phyloP scores from a whole-genome alignment of 2,888 invertebrate genomes.

The Iselma pallidipennis region DNA sequence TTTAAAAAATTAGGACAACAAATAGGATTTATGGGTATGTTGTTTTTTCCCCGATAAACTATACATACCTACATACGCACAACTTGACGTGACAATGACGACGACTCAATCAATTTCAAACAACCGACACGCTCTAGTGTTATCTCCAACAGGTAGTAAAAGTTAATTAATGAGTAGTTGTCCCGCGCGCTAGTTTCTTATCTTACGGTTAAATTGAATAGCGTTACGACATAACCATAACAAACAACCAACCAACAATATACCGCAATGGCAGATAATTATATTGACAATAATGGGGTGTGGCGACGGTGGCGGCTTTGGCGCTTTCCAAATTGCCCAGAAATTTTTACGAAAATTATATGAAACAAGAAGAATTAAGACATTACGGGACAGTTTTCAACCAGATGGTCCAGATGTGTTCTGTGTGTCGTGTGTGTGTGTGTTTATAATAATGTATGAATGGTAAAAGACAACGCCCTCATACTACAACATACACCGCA shows the following conservation, averaged over 20 bases:
- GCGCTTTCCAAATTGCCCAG: neutral
- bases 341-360: no score
- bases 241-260: neutral
- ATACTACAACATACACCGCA: neutral
- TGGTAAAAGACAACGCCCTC: no score
- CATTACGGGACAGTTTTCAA: no score
- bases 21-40: no score
- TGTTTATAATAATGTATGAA: no score
- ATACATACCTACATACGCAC: no score
- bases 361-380: no score
- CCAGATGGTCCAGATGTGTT: neutral
- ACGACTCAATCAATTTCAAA: neutral
- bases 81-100: neutral
- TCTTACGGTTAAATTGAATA: slow-evolving; percentile 3
- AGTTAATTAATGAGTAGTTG: slow-evolving; percentile 5
- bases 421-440: no score
- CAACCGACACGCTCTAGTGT: neutral
- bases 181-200: neutral
- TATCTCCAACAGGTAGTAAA: slow-evolving; percentile 4
- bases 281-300: neutral
- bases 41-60: no score
- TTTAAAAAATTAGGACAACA: no score
- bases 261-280: neutral
- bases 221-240: neutral
- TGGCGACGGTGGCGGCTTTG: neutral